Base-by-base conservation (phyloP, 2,888 invertebrate species). In the Tenodera sinensis region DNA sequence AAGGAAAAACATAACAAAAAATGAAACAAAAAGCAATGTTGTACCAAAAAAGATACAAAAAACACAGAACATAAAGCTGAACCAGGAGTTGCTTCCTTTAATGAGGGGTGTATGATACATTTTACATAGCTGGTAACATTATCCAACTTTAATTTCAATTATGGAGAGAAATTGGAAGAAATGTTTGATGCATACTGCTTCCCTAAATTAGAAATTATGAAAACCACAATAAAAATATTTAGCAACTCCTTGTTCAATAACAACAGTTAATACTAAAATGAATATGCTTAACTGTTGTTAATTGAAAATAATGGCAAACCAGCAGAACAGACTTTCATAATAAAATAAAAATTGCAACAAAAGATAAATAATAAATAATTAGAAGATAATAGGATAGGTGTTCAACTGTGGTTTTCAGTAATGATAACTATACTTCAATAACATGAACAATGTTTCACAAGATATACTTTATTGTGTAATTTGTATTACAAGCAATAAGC, bases 261-360 rank as follows among this genome's bases (percentile, higher is more conserved):
- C 28, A 30, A 30, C 28, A 30, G 28, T 28, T 83, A 83, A 30
- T 28, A 3, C 14, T 83, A 83, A 83, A 30, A 83, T 15, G 2
- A 28, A 83, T n/a, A 83, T 83, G 14, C 28, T 30, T 20, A 54
- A 54, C 85, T 86, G 86, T 71, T 86, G 28, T 42, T 87, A 89
- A 89, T 71, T 89, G 89, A 89, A 89, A 89, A 89, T 89, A 93
- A 92, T 93, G 93, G 93, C 93, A 93, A 93, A 93, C 93, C 93
- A 92, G 92, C 92, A 89, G 89, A 89, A 90, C 89, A 90, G 85
- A 89, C 83, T 88, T 89, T 86, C 83, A 90, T 84, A 89, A 90
- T 90, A 84, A 83, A 89, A 90, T 15, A 86, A 83, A 90, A 85
- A 89, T 88, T 85, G 86, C 85, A 90, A 86, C 28, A 34, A 83